These are phyloP conservation scores for Chaetura pelagica DNA, from an alignment of 2,113 vertebrate species.

Conservation along the genomic window DNA sequence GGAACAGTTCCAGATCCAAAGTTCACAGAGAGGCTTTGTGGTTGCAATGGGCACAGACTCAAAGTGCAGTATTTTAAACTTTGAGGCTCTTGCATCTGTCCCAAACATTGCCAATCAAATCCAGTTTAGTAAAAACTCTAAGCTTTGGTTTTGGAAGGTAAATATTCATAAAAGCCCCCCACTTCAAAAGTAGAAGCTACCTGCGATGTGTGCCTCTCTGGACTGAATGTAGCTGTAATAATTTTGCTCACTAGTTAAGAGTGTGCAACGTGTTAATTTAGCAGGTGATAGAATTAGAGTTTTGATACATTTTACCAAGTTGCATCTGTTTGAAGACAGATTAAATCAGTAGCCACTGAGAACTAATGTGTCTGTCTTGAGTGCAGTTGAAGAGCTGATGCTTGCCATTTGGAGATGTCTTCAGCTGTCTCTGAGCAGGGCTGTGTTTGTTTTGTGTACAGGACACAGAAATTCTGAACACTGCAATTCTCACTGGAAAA, in stretches of 20 bases:
- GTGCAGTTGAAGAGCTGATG: neutral
- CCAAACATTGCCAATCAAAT: neutral
- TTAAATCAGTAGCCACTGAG: neutral
- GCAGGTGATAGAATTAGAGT: neutral
- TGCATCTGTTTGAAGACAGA: fast-evolving
- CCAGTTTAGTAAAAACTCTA: neutral
- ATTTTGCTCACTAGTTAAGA: fast-evolving
- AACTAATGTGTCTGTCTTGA: neutral
- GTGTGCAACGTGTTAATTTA: neutral
- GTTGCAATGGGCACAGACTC: neutral
- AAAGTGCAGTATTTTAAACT: neutral
- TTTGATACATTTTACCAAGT: fast-evolving
- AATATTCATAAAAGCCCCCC: neutral
- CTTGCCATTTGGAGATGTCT: neutral
- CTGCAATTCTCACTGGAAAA: constrained; percentile 91
- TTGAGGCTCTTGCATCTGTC: neutral
- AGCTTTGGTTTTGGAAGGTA: neutral
- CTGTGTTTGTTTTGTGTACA: constrained; percentile 51
- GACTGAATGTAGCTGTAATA: neutral
- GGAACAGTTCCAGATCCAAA: constrained; percentile 23
- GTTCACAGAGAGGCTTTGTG: neutral
- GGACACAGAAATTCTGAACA: constrained; percentile 94
- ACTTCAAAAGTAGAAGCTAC: neutral
- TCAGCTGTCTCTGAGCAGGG: neutral
- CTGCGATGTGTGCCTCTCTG: neutral